Evolutionary conservation across 2,888 invertebrate genomes (phyloP), one percentile per base, ranked within the genome.

Genomic region (Hemistola chrysoprasaria): DNA sequence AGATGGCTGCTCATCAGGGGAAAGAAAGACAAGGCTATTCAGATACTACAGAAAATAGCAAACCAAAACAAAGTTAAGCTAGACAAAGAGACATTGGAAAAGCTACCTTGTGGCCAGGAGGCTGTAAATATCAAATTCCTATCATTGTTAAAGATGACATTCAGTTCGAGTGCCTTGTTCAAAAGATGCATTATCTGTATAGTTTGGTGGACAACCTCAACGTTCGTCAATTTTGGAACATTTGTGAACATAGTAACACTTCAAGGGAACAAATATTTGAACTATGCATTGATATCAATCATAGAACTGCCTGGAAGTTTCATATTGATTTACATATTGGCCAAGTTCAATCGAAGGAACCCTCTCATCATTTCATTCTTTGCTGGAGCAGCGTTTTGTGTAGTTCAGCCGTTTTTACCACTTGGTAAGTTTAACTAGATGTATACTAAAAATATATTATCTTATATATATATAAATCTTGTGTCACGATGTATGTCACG

Each of bases 191-290:
- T 82, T 0, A 68, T 85, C 0, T 86, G 85, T 26, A 46, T 82
- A 0, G 58, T 71, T 0, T 84, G 84, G 82, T 84, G 82, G 84
- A 70, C 92, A 0, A 92, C 94, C 0, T 94, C 93, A 36, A 93
- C 94, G 0, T 92, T 95, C 47, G 92, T 95, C 0, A 95, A 93
- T 65, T 95, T 94, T 55, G 95, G 95, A 0, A 70, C 95, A 47
- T 92, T 93, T 0, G 85, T 95, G 21, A 95, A 94, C 62, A 92
- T 95, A 0, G 94, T 95, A 0, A 90, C 93, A 0, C 73, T 95
- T 22, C 90, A 92, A 52, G 95, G 95, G 2, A 92, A 95, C 65
- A 93, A 92, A 60, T 95, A 95, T 64, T 59, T 93, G 1, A 95
- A 95, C 70, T 95, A 93, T 58, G 92, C 92, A 3, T 59, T 93